phyloP scores from a whole-genome alignment of 2,113 vertebrate genomes.

The Uropsilus gracilis region DNA sequence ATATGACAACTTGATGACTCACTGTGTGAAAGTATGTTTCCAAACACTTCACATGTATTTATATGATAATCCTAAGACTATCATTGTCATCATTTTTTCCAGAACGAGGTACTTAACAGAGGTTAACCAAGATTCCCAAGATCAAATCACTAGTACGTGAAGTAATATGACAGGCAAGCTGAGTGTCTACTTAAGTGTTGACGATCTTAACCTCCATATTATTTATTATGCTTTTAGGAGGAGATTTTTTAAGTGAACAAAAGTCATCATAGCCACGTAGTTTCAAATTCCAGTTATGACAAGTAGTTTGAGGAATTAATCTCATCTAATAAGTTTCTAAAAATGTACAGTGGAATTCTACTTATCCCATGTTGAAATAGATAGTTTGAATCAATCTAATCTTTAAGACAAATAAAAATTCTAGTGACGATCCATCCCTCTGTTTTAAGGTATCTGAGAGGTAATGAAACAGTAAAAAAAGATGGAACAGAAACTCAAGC shows the following conservation, averaged over 20 bases:
- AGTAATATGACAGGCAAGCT: neutral
- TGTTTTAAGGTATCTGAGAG: neutral
- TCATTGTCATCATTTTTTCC: neutral
- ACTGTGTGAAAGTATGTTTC: neutral
- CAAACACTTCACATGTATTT: neutral
- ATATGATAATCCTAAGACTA: neutral
- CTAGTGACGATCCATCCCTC: neutral
- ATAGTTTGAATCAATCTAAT: neutral
- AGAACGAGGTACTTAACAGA: neutral
- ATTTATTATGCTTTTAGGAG: neutral
- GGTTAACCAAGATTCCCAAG: neutral
- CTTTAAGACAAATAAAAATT: neutral
- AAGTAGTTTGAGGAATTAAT: slow-evolving; percentile 7
- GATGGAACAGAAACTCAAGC: neutral
- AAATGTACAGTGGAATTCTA: neutral
- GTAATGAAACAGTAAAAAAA: neutral
- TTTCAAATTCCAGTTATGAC: neutral
- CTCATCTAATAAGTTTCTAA: neutral
- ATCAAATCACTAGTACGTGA: neutral
- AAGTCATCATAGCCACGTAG: neutral
- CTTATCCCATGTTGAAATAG: neutral
- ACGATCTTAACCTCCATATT: neutral
- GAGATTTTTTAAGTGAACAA: neutral
- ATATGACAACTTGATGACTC: slow-evolving; percentile 16
- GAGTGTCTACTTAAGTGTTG: neutral